Percentiles rank a stretch among this genome's conserved stretches.
Conservation (phyloP, 1,140 invertebrate species). For the Colletes gigas region DNA sequence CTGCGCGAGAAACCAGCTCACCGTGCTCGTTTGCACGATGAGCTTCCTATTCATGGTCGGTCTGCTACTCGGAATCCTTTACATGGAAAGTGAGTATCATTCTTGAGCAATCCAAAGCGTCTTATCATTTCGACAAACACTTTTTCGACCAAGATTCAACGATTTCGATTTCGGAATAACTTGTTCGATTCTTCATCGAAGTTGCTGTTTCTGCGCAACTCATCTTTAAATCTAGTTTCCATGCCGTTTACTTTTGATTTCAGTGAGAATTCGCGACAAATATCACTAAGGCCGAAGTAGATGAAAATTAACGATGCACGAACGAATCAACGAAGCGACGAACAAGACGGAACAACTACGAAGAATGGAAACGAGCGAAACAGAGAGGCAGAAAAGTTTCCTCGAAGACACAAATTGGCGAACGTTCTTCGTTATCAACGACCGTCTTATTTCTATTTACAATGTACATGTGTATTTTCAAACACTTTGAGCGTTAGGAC, state of each 20-base stretch:
- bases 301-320: constrained; percentile 28
- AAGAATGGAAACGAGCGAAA: not conserved
- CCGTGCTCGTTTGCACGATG: constrained; percentile 89
- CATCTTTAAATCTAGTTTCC: constrained; percentile 7
- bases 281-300: constrained; percentile 67
- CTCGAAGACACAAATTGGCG: not conserved
- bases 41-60: constrained; percentile 89
- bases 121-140: too few species aligned
- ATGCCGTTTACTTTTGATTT: constrained; percentile 73
- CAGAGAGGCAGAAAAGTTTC: constrained; percentile 18
- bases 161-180: too few species aligned
- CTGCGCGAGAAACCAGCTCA: constrained; percentile 89
- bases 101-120: not conserved
- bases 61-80: constrained; percentile 86
- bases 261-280: constrained; percentile 84
- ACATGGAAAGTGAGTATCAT: constrained; percentile 81
- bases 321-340: not conserved
- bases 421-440: not conserved
- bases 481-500: constrained; percentile 27
- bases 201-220: not conserved
- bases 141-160: too few species aligned
- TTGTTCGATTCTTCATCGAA: not conserved
- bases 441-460: constrained; percentile 52
- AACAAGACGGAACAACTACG: not conserved
- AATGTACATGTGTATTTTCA: constrained; percentile 40